phyloP scores from a whole-genome alignment of 2,113 vertebrate genomes.

The Tachysurus fulvidraco region DNA sequence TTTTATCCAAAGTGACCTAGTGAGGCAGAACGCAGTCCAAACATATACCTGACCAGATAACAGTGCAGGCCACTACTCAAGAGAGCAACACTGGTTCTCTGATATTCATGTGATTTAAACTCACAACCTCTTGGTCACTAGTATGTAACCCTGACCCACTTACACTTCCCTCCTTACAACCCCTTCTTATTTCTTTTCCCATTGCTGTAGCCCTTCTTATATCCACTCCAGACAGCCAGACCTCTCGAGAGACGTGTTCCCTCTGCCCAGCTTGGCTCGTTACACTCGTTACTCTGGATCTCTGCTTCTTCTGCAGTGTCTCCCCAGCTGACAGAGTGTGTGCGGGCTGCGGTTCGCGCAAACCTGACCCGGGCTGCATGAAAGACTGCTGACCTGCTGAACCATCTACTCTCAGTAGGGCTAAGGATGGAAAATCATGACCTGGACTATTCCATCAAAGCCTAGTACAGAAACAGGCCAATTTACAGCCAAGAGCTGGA shows the following conservation, averaged over 20 bases:
- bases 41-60: not conserved
- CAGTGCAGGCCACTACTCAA: not conserved
- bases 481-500: slow-evolving; percentile 32
- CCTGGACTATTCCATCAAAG: slow-evolving; percentile 21
- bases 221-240: slow-evolving; percentile 12
- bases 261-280: not conserved
- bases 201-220: not conserved
- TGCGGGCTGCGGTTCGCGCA: slow-evolving; percentile 12
- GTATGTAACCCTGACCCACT: slow-evolving; percentile 4
- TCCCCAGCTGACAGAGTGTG: slow-evolving; percentile 10
- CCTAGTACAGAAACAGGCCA: slow-evolving; percentile 38
- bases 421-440: slow-evolving; percentile 30
- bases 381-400: slow-evolving; percentile 36
- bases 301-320: slow-evolving; percentile 25
- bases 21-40: not conserved
- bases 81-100: not conserved
- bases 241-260: slow-evolving; percentile 31
- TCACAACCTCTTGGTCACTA: not conserved
- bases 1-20: slow-evolving; percentile 6
- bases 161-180: not conserved
- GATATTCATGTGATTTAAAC: slow-evolving; percentile 1
- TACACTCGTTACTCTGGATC: slow-evolving; percentile 23
- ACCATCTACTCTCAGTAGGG: slow-evolving; percentile 17
- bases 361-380: not conserved
- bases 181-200: not conserved